Evolutionary conservation across 2,113 vertebrate genomes (phyloP).

Genomic region (Callipepla californica): DNA sequence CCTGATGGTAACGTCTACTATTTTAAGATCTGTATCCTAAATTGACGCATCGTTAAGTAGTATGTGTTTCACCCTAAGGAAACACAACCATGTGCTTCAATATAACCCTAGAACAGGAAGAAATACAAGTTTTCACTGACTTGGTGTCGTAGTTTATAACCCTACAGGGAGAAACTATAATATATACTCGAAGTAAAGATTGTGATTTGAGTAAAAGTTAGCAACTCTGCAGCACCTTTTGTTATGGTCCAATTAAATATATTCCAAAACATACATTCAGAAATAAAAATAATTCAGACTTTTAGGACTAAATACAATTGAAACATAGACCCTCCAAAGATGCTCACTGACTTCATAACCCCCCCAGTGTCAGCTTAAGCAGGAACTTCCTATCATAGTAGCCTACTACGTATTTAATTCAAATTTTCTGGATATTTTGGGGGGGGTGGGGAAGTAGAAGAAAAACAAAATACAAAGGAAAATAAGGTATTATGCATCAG

Average conservation of each 20-base stretch:
- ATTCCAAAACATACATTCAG: neutral
- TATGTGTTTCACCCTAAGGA: neutral
- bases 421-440: too few relatives aligned
- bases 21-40: neutral
- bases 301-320: neutral
- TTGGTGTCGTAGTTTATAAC: neutral
- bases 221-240: neutral
- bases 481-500: neutral
- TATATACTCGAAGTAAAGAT: neutral
- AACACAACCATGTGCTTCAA: neutral
- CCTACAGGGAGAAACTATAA: neutral
- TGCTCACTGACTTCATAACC: neutral
- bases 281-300: neutral
- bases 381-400: neutral
- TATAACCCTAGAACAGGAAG: neutral
- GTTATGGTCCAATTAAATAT: neutral
- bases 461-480: neutral
- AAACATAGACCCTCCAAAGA: neutral
- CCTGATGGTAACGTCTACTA: neutral
- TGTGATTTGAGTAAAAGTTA: neutral
- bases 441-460: neutral
- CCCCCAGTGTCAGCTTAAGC: neutral
- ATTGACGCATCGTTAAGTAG: neutral
- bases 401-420: neutral
- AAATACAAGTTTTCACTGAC: conserved; percentile 4